These are phyloP conservation scores for Cherax destructor DNA, from an alignment of 1,140 invertebrate species.

Conservation along the genomic window DNA sequence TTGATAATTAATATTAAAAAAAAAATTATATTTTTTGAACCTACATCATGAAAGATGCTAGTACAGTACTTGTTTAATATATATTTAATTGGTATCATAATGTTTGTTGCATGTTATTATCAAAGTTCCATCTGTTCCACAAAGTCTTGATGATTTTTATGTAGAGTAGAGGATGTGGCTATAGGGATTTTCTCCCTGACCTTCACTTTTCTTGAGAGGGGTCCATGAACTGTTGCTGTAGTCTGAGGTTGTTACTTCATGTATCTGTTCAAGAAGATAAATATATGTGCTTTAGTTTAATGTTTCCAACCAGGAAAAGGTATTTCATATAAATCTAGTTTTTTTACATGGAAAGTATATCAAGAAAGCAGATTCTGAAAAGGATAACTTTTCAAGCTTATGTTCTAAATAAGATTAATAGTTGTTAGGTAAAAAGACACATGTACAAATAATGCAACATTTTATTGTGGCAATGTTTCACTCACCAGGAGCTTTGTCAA, in stretches of 20 bases:
- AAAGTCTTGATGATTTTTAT: not conserved
- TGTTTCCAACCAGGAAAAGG: conserved; percentile 20
- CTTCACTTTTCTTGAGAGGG: not conserved
- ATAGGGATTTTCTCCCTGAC: not conserved
- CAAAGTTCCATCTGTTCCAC: not conserved
- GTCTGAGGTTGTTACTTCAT: not conserved
- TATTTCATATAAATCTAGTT: conserved; percentile 24
- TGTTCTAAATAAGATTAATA: not conserved
- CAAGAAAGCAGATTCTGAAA: not conserved
- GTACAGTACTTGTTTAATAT: no score
- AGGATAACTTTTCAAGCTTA: not conserved
- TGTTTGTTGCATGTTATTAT: no score
- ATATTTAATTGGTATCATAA: no score
- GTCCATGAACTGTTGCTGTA: not conserved
- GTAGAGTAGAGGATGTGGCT: not conserved
- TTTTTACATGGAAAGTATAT: not conserved
- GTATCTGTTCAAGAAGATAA: not conserved
- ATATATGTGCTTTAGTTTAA: not conserved
- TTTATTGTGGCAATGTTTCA: no score
- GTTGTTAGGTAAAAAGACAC: not conserved
- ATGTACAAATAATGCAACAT: no score
- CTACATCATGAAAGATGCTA: no score
- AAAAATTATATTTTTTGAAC: no score
- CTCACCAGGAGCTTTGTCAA: no score
- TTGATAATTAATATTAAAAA: no score